Base-by-base conservation (phyloP, 1,140 invertebrate genomes). In the Drosophila saltans region DNA sequence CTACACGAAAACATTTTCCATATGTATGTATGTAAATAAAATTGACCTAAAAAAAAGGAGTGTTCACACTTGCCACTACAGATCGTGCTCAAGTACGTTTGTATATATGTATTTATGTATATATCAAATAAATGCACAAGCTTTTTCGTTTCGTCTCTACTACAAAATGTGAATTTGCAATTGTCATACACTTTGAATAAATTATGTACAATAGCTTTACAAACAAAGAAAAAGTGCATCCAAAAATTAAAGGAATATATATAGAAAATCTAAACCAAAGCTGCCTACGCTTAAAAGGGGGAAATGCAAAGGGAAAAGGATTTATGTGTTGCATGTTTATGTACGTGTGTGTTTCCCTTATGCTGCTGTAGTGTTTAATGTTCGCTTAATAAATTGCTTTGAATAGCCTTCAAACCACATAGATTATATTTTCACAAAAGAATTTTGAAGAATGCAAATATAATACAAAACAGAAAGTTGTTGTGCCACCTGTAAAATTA, bases 211-310 rank as follows among this genome's bases (percentile, higher is more conserved):
- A 70, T 62, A 83, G 66, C 69, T 48, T 70, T 59, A 36, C 33
- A 36, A 76, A 52, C 45, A 26, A 52, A 8, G 45, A 72, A 84
- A 84, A 86, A 82, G 82, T 86, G 82, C 75, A 80, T 88, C 66
- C 76, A 73, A 88, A 81, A 81, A 81, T 69, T 8, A 78, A 76
- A 26, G 26, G 21, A 26, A 26, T 52, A 26, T 52, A 52, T 52
- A 52, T 52, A 52, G 21, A 52, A 88, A 77, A 86, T 65, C 82
- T 88, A 80, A 86, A 77, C 61, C 75, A 88, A 77, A 88, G 84
- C 80, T 74, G 76, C 72, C 72, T 76, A 82, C 72, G 68, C 78
- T 60, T 56, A 80, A 52, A 80, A 52, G 56, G 79, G 65, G 24
- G 52, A 30, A 43, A 11, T 26, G 33, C 33, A 2, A 16, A 21